Percentiles rank a stretch among this genome's conserved stretches.
Conservation (phyloP, 2,888 invertebrate genomes). For the Brachypterus glaber region DNA sequence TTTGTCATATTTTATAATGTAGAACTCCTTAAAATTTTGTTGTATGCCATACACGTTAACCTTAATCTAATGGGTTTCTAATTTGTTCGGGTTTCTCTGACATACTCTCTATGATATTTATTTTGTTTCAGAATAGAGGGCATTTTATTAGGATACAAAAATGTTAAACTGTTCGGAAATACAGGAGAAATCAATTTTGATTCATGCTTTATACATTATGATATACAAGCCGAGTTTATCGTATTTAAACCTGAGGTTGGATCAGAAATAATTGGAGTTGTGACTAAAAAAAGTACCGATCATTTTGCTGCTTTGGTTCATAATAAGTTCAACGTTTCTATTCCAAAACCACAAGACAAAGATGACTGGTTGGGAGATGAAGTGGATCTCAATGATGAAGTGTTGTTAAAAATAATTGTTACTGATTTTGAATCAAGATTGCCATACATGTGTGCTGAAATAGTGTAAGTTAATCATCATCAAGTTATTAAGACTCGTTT, state of each 20-base stretch:
- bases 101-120: too few species aligned
- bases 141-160: constrained; percentile 57
- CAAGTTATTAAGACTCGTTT: too few species aligned
- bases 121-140: constrained; percentile 51
- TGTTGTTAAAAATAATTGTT: constrained; percentile 50
- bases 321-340: constrained; percentile 60
- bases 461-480: constrained; percentile 39
- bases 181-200: constrained; percentile 53
- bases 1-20: too few species aligned
- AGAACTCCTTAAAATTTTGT: too few species aligned
- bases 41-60: too few species aligned
- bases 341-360: constrained; percentile 46
- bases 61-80: too few species aligned
- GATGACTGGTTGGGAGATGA: constrained; percentile 49
- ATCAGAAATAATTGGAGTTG: constrained; percentile 50
- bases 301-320: constrained; percentile 62
- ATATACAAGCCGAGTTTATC: constrained; percentile 60
- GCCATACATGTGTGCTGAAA: constrained; percentile 54
- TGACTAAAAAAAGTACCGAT: constrained; percentile 56
- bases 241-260: constrained; percentile 56
- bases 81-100: too few species aligned
- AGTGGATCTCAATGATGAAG: constrained; percentile 50
- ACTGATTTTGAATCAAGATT: constrained; percentile 50
- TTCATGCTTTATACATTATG: constrained; percentile 53
- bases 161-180: constrained; percentile 49